phyloP scores from a whole-genome alignment of 2,888 invertebrate genomes.

The Tenthredo distinguenda region DNA sequence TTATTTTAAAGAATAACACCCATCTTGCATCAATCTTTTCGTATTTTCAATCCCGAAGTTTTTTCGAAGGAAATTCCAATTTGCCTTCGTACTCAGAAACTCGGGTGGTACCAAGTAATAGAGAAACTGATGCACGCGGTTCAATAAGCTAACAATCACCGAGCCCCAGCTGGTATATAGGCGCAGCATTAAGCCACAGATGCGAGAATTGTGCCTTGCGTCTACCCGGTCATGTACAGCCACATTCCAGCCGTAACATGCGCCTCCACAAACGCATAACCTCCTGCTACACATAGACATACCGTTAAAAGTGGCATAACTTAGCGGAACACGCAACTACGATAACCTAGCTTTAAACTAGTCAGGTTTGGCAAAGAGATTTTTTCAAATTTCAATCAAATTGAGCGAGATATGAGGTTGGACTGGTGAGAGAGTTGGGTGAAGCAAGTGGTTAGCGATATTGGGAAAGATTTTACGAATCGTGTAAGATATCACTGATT shows the following conservation, averaged over 20 bases:
- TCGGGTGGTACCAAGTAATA: not conserved
- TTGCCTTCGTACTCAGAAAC: not conserved
- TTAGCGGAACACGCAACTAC: not conserved
- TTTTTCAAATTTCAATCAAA: not conserved
- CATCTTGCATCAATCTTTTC: slow-evolving; percentile 18
- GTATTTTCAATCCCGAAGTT: not conserved
- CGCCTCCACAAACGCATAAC: slow-evolving; percentile 15
- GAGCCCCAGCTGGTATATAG: not conserved
- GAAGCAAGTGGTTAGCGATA: not conserved
- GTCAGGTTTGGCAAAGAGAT: not conserved
- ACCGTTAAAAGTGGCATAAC: slow-evolving; percentile 1
- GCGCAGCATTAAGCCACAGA: not conserved
- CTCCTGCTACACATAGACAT: not conserved
- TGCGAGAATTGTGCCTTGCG: not conserved
- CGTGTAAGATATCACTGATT: slow-evolving; percentile 3
- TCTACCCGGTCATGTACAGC: not conserved
- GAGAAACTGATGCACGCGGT: not conserved
- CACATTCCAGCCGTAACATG: slow-evolving; percentile 12
- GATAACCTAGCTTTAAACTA: not conserved
- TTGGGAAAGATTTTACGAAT: not conserved
- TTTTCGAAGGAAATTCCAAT: slow-evolving; percentile 2
- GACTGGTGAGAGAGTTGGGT: not conserved
- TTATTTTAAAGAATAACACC: slow-evolving; percentile 42
- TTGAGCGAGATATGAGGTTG: not conserved
- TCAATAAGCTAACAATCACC: slow-evolving; percentile 12